Evolutionary conservation across 64 coral and sea anemone genomes (phyloP).

Genomic region (Pachyseris speciosa): DNA sequence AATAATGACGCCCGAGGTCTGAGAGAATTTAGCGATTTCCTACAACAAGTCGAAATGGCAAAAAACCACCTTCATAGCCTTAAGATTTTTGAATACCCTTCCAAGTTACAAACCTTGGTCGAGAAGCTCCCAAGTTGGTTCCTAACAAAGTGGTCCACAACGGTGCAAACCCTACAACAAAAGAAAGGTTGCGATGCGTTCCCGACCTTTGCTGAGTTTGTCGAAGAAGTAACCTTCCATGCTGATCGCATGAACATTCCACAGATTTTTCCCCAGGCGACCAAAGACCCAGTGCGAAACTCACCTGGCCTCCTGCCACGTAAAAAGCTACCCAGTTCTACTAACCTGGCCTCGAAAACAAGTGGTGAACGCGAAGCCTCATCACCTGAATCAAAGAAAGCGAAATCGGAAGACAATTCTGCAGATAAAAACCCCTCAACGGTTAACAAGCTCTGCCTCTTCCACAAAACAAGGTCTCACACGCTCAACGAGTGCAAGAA

Average conservation of each 20-base stretch:
- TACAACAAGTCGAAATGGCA: constrained; percentile 65
- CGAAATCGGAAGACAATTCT: neutral
- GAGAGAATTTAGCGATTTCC: constrained; percentile 55
- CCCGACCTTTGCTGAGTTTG: constrained; percentile 56
- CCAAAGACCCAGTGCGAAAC: too few species aligned
- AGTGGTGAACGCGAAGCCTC: neutral
- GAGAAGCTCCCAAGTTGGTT: constrained; percentile 74
- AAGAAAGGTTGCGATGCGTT: constrained; percentile 44
- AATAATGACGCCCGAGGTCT: constrained; percentile 43
- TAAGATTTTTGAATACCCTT: constrained; percentile 58
- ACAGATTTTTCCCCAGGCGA: too few species aligned
- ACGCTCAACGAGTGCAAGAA: constrained; percentile 52
- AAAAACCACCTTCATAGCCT: constrained; percentile 29
- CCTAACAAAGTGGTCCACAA: constrained; percentile 53
- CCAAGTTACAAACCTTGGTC: constrained; percentile 68
- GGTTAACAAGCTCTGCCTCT: constrained; percentile 65
- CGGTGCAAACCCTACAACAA: constrained; percentile 60
- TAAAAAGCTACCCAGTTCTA: neutral
- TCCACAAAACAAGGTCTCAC: constrained; percentile 56
- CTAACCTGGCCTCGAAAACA: neutral
- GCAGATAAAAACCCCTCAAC: too few species aligned
- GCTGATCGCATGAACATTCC: too few species aligned
- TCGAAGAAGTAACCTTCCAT: constrained; percentile 65
- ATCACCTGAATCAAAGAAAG: neutral
- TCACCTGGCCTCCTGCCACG: constrained; percentile 12